Evolutionary conservation across 2,888 invertebrate genomes (phyloP).

Genomic region (Agrotis ipsilon): DNA sequence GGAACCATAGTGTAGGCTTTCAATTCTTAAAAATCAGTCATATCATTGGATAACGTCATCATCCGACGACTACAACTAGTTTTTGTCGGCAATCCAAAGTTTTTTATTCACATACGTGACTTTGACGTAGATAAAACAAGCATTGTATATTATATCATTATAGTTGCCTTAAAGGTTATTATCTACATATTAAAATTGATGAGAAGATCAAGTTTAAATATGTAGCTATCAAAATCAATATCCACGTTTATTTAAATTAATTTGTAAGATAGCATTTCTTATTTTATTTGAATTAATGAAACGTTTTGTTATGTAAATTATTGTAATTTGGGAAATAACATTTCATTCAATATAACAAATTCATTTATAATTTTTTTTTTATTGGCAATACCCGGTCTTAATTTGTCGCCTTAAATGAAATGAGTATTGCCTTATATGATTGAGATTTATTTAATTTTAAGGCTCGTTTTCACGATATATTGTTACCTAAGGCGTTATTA

Average conservation of each 20-base stretch:
- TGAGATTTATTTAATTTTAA: no score
- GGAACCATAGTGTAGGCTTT: no score
- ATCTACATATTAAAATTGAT: neutral
- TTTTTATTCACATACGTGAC: constrained; percentile 37
- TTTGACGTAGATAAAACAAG: constrained; percentile 19
- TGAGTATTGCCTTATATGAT: no score
- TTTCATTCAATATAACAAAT: neutral
- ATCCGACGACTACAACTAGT: constrained; percentile 9
- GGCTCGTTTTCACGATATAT: no score
- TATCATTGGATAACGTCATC: constrained; percentile 34
- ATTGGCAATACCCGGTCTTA: neutral
- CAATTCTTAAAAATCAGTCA: neutral
- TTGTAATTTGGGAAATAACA: constrained; percentile 2
- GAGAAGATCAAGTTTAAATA: neutral
- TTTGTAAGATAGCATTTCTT: constrained; percentile 4
- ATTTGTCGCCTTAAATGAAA: no score
- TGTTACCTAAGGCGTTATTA: no score
- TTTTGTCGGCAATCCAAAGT: constrained; percentile 22
- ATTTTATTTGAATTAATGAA: constrained; percentile 18
- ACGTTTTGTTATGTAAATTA: constrained; percentile 34
- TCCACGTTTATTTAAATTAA: neutral
- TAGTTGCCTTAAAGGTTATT: constrained; percentile 2
- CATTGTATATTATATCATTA: neutral
- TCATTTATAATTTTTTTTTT: neutral
- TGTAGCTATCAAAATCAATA: constrained; percentile 12